Evolutionary conservation across 2,113 vertebrate species (phyloP), one percentile per base, ranked within the genome.

Genomic region (Etheostoma spectabile): DNA sequence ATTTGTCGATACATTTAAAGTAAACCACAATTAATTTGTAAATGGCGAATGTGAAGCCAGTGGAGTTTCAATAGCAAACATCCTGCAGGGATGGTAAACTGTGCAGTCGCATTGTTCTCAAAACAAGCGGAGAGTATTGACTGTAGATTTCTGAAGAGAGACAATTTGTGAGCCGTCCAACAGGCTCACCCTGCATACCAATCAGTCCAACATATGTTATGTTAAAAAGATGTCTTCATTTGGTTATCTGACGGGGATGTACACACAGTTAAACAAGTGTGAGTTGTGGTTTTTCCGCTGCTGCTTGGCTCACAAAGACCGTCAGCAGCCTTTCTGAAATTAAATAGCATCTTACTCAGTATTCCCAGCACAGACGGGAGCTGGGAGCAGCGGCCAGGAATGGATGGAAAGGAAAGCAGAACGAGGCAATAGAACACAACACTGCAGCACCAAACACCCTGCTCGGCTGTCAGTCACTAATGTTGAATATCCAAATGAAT

Each of bases 311-410:
- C 86, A 92, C 94, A 95, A 94, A 94, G 94, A 86, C 78, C 86
- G 89, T 94, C 91, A 92, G 91, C 93, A 92, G 90, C 93, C 94
- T 90, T 92, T 90, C 91, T 94, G 90, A 95, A 94, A 95, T 94
- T 93, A 95, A 94, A 95, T 91, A 93, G 94, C 92, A 93, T 94
- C 94, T 95, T 94, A 93, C 92, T 95, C 95, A 93, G 95, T 95
- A 95, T 96, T 96, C 94, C 84, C 93, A 89, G 95, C 95, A 96
- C 95, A 95, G 93, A 92, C 88, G 51, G 88, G 91, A 90, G 91
- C 87, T 77, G 92, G 91, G 93, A 93, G 91, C 91, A 89, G 94
- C 64, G 89, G 93, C 92, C 93, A 92, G 90, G 91, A 94, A 92
- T 88, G 90, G 89, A 91, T 82, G 89, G 91, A 91, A 91, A 90